Percentiles rank a stretch among this genome's conserved stretches.
phyloP scores from a whole-genome alignment of 2,797 vertebrate species.

The Vultur gryphus region DNA sequence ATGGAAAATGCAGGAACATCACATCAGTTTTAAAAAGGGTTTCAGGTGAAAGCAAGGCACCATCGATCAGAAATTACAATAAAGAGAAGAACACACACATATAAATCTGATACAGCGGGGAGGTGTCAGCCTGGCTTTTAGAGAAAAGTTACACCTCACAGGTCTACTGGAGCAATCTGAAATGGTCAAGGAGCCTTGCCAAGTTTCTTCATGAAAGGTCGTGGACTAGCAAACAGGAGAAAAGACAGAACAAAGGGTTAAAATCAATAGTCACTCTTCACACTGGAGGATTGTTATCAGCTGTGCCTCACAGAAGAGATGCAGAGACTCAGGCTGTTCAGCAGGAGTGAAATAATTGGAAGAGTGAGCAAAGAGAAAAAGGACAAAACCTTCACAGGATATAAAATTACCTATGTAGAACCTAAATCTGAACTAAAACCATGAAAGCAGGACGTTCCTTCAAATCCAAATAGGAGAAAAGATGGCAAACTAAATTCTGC shows the following conservation, averaged over 20 bases:
- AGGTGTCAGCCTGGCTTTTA: background rate
- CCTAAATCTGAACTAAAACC: background rate
- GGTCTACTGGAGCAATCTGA: background rate
- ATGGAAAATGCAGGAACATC: background rate
- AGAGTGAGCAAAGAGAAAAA: background rate
- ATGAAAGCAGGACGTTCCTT: background rate
- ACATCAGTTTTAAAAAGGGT: background rate
- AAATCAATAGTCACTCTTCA: background rate
- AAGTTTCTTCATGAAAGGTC: background rate
- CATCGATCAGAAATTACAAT: background rate
- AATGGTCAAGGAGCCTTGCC: background rate
- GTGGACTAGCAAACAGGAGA: background rate
- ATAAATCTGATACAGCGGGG: accelerated
- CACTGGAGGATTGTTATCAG: background rate
- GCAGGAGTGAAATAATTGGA: background rate
- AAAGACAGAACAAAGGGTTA: background rate
- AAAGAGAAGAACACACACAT: background rate
- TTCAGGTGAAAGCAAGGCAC: background rate
- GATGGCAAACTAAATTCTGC: background rate
- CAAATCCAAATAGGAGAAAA: background rate
- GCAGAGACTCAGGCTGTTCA: background rate
- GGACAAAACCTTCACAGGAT: background rate
- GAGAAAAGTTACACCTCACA: background rate
- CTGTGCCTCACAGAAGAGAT: background rate
- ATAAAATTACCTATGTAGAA: background rate